These are phyloP conservation scores for Manis javanica DNA, from an alignment of 2,797 vertebrate species.

Conservation along the genomic window DNA sequence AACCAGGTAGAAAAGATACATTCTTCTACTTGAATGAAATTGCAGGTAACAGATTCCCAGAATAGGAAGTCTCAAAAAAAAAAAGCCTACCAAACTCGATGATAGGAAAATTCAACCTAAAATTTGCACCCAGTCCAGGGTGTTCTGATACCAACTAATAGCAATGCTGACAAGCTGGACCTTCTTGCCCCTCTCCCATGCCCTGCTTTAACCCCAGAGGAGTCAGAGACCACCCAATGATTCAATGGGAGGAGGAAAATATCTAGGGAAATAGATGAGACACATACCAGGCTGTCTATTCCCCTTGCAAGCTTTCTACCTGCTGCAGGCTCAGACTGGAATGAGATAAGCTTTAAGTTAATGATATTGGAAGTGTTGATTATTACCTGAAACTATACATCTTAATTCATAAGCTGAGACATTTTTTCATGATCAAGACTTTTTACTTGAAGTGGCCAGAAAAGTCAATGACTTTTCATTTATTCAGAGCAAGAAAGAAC, in stretches of 20 bases:
- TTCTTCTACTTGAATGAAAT: not conserved
- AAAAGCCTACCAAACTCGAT: not conserved
- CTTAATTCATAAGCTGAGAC: not conserved
- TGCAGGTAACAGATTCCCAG: not conserved
- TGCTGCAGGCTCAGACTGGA: not conserved
- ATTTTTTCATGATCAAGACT: not conserved
- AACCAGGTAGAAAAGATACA: not conserved
- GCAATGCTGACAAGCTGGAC: not conserved
- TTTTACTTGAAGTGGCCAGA: not conserved
- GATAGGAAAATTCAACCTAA: not conserved
- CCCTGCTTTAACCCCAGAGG: not conserved
- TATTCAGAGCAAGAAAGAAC: not conserved
- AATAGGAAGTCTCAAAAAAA: not conserved
- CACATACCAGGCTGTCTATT: too few species aligned
- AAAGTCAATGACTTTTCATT: constrained; percentile 11
- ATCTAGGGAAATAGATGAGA: not conserved
- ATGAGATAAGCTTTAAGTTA: not conserved
- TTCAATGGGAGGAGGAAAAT: not conserved
- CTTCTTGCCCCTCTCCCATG: not conserved
- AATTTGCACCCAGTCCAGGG: not conserved
- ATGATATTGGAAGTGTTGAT: not conserved
- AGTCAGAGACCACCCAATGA: not conserved
- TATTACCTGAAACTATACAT: not conserved
- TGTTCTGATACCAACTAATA: not conserved
- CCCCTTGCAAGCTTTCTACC: not conserved